Conservation (phyloP, 2,797 vertebrate genomes). For the Parauchenoglanis ngamensis region DNA sequence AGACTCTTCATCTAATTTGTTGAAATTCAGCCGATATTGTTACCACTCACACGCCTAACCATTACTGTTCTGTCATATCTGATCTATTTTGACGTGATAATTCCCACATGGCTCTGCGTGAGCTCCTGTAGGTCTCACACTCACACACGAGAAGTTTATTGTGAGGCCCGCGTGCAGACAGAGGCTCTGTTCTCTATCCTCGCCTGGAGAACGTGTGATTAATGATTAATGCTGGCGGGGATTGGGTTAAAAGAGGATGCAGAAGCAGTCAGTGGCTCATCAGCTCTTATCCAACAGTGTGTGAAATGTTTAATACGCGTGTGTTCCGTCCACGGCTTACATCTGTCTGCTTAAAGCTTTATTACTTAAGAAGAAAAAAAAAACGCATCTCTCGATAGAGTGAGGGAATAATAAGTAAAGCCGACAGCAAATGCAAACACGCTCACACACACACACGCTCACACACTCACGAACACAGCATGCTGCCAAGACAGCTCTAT, state of each 20-base stretch:
- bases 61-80: background rate
- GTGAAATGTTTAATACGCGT: conserved; percentile 76
- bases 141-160: background rate
- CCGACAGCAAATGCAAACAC: conserved; percentile 67
- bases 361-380: conserved; percentile 73
- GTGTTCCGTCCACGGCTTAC: conserved; percentile 79
- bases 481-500: conserved; percentile 41
- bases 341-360: conserved; percentile 82
- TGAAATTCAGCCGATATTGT: background rate
- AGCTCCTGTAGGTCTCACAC: background rate
- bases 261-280: conserved; percentile 75
- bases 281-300: conserved; percentile 73
- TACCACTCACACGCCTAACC: background rate
- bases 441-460: conserved; percentile 17
- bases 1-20: background rate
- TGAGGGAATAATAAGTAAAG: conserved; percentile 81
- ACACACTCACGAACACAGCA: conserved; percentile 38
- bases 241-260: conserved; percentile 71
- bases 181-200: conserved; percentile 57
- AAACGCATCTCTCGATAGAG: conserved; percentile 70
- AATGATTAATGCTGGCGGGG: conserved; percentile 70
- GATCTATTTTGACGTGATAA: background rate
- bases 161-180: conserved; percentile 21
- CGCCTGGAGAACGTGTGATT: conserved; percentile 59
- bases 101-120: background rate